Conservation (phyloP, 2,888 invertebrate genomes). For the Torymus aiolomorphi region DNA sequence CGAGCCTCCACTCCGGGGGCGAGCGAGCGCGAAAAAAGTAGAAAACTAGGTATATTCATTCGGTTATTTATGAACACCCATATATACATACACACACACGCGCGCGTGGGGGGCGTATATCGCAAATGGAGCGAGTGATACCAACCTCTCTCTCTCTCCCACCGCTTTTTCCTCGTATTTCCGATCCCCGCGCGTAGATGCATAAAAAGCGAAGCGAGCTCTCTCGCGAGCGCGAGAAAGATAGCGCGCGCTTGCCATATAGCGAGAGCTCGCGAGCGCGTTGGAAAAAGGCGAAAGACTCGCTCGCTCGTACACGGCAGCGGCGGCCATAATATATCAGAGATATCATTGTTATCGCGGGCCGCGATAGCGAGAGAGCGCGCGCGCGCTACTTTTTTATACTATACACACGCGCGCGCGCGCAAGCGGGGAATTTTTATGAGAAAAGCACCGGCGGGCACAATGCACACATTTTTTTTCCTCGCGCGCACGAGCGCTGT, state of each 20-base stretch:
- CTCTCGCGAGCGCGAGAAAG: too few species aligned
- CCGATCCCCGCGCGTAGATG: constrained; percentile 37
- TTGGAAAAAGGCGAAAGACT: constrained; percentile 2
- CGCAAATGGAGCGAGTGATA: constrained; percentile 47
- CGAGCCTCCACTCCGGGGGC: background rate
- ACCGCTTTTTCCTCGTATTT: constrained; percentile 47
- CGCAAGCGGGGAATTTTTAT: constrained; percentile 71
- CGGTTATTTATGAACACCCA: constrained; percentile 46
- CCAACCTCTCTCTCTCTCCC: too few species aligned
- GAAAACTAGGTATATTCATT: constrained; percentile 27
- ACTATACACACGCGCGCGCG: constrained; percentile 61
- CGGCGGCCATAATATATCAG: constrained; percentile 71
- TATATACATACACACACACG: too few species aligned
- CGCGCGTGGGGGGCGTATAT: constrained; percentile 13
- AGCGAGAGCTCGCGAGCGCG: constrained; percentile 5
- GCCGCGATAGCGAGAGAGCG: constrained; percentile 21
- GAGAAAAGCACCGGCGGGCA: constrained; percentile 68
- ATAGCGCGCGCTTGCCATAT: too few species aligned
- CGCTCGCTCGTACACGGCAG: constrained; percentile 20
- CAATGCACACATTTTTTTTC: constrained; percentile 21
- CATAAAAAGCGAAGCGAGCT: constrained; percentile 40
- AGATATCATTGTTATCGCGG: constrained; percentile 74
- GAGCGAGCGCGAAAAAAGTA: constrained; percentile 25
- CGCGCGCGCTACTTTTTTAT: constrained; percentile 14
- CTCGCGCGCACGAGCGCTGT: background rate